phyloP scores from a whole-genome alignment of 2,797 vertebrate species.

The Sphaeramia orbicularis region DNA sequence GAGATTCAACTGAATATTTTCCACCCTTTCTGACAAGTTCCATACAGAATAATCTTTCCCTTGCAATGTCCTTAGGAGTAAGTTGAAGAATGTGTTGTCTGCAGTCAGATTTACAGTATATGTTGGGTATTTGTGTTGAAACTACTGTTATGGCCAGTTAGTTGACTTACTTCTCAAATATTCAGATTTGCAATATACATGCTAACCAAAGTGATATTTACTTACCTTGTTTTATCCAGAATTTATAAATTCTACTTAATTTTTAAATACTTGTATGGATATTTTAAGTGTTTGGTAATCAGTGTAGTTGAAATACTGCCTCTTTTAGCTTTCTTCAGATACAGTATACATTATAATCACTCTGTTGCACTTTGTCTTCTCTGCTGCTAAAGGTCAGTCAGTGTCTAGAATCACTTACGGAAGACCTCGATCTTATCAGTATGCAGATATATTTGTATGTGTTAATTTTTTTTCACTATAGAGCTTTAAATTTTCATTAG shows the following conservation, averaged over 20 bases:
- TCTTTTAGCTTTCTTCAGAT: background rate
- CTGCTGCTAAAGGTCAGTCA: background rate
- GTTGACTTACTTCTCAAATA: conserved; percentile 17
- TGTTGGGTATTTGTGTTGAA: background rate
- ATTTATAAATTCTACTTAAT: background rate
- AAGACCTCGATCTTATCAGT: conserved; percentile 8
- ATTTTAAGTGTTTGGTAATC: background rate
- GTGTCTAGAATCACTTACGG: background rate
- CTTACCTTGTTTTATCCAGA: background rate
- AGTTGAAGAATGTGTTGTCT: background rate
- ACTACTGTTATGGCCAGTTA: conserved; percentile 2
- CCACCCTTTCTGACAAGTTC: background rate
- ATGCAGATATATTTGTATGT: background rate
- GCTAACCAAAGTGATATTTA: conserved; percentile 44
- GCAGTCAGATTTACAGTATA: background rate
- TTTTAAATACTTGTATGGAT: background rate
- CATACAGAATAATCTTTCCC: background rate
- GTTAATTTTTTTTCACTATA: background rate
- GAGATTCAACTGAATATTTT: background rate
- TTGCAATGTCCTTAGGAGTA: background rate
- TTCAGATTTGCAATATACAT: conserved; percentile 18
- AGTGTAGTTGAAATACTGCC: background rate
- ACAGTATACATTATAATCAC: background rate
- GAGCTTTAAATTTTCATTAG: conserved; percentile 14
- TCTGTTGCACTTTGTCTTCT: conserved; percentile 39